phyloP scores from a whole-genome alignment of 2,888 invertebrate genomes.

The Diadegma fenestrale region DNA sequence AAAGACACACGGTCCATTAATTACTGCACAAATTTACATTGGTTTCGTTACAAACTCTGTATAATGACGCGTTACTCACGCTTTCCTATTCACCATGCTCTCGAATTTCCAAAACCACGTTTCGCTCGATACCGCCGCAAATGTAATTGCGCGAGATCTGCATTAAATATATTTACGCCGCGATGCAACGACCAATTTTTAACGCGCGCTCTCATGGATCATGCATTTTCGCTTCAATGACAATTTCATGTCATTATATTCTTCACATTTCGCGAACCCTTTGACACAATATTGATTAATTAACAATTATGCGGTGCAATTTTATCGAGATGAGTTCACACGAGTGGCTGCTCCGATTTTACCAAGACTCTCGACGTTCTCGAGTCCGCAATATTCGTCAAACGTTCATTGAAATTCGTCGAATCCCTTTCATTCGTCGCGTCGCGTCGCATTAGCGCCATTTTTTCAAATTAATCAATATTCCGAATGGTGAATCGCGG shows the following conservation, averaged over 20 bases:
- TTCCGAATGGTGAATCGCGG: neutral
- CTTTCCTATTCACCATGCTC: conserved; percentile 11
- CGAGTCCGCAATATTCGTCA: neutral
- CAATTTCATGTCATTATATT: conserved; percentile 5
- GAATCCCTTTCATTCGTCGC: neutral
- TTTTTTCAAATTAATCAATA: neutral
- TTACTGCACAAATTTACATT: conserved; percentile 67
- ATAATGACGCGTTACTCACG: conserved; percentile 61
- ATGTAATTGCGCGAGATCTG: conserved; percentile 35
- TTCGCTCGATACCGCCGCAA: conserved; percentile 6
- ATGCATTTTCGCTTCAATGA: conserved; percentile 31
- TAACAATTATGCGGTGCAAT: conserved; percentile 18
- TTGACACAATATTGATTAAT: conserved; percentile 30
- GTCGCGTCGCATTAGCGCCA: too few species aligned
- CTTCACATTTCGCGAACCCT: neutral
- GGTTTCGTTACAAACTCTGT: conserved; percentile 67
- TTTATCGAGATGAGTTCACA: neutral
- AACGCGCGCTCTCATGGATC: conserved; percentile 22
- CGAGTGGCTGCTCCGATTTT: conserved; percentile 9
- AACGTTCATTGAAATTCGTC: conserved; percentile 8
- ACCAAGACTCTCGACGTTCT: conserved; percentile 1
- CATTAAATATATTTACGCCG: conserved; percentile 2
- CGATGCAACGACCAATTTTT: conserved; percentile 38
- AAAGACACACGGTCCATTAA: conserved; percentile 38
- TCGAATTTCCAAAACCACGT: conserved; percentile 29